A percentile compares a stretch with the other conserved stretches of the same genome.
Evolutionary conservation across 2,797 vertebrate species (phyloP).

Genomic region (Myotis pilosus): DNA sequence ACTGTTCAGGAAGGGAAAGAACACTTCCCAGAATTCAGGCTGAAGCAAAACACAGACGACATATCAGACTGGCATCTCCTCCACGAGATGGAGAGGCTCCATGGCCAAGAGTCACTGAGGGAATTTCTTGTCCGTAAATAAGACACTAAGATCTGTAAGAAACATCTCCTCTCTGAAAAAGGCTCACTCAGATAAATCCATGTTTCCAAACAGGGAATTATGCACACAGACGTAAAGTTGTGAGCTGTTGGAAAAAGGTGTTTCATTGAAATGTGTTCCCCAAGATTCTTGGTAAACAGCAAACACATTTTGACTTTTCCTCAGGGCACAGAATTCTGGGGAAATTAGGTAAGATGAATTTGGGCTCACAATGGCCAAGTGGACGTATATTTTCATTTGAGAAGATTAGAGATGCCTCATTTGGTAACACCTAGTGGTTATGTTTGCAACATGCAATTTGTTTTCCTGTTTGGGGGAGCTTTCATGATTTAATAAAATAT

Average conservation of each 20-base stretch:
- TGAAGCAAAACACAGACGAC: slow-evolving; percentile 58
- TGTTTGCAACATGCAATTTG: background rate
- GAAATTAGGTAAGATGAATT: background rate
- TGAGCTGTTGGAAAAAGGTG: background rate
- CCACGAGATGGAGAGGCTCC: background rate
- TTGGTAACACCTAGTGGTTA: background rate
- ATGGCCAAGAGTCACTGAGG: background rate
- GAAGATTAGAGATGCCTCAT: background rate
- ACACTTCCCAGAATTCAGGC: slow-evolving; percentile 73
- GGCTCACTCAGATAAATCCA: background rate
- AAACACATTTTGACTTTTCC: background rate
- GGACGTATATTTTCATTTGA: background rate
- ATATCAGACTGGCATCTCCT: background rate
- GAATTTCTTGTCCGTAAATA: background rate
- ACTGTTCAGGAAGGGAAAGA: slow-evolving; percentile 67
- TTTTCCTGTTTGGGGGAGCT: background rate
- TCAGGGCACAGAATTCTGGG: background rate
- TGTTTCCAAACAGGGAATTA: background rate
- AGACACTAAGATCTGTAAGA: background rate
- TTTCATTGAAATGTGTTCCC: background rate
- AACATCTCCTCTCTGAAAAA: background rate
- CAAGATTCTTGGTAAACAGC: background rate
- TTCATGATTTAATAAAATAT: background rate
- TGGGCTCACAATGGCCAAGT: background rate
- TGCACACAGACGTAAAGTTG: background rate